Percentiles rank a stretch among this genome's conserved stretches.
phyloP scores from a whole-genome alignment of 2,797 vertebrate genomes.

The Pseudomugil tenellus region DNA sequence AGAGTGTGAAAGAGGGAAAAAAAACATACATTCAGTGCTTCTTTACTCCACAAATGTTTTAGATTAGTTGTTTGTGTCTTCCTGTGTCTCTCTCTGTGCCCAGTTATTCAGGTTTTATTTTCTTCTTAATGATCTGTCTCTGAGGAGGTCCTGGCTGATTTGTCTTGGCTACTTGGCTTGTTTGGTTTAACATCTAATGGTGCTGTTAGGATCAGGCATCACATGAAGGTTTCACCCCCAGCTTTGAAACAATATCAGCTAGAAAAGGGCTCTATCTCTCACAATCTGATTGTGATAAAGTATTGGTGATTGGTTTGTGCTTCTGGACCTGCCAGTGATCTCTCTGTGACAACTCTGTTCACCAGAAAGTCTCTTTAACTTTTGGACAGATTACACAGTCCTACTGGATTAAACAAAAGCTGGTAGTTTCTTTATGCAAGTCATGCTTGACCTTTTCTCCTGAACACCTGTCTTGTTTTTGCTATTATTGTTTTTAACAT shows the following conservation, averaged over 20 bases:
- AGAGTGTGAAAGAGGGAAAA: background rate
- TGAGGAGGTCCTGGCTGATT: background rate
- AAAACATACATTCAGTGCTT: background rate
- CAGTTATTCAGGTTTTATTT: background rate
- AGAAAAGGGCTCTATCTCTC: background rate
- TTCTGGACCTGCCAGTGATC: background rate
- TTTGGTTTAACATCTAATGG: background rate
- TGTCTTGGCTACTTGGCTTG: background rate
- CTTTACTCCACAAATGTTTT: background rate
- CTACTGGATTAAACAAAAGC: background rate
- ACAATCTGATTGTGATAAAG: background rate
- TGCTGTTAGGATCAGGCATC: background rate
- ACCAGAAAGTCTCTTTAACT: background rate
- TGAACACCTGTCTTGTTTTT: background rate
- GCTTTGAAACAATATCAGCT: background rate
- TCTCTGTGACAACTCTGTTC: background rate
- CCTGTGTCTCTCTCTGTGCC: background rate
- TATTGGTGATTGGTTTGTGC: background rate
- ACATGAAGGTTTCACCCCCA: background rate
- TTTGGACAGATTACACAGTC: background rate
- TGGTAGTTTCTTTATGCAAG: background rate
- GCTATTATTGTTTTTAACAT: background rate
- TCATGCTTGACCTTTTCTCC: background rate
- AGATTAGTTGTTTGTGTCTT: background rate
- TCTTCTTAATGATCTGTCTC: background rate